Evolutionary conservation across 2,888 invertebrate species (phyloP), one percentile per base, ranked within the genome.

Genomic region (Synanthedon myopaeformis): DNA sequence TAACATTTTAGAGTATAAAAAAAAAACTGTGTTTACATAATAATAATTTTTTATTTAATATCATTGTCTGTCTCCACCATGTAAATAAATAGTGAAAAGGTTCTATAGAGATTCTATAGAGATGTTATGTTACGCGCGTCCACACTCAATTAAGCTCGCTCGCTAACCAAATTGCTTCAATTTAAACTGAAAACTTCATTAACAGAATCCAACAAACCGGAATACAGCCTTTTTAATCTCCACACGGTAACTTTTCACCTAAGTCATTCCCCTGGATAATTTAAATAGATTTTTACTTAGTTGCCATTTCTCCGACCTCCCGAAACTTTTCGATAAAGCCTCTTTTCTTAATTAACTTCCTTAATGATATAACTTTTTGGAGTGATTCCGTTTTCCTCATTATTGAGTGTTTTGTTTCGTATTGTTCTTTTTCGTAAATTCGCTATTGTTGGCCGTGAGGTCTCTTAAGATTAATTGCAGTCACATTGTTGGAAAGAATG

Each of bases 311-410:
- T 49, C 23, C 55, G 51, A 42, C 49, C 55, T 51, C 54, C 63
- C 51, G 58, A 60, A 74, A 74, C 64, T 76, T 74, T 63, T 64
- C 66, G 63, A 76, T 74, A 74, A 72, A 75, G 75, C 72, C 61
- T 69, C 66, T 69, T 67, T 69, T 63, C 67, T 69, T 72, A 72
- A 72, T 72, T 72, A 72, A 72, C 66, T 72, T 71, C 63, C 62
- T 68, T 72, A 72, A 73, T 62, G 64, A 66, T 60, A 59, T 60
- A 66, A 65, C 61, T 66, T 65, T 59, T 51, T 59, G 55, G 53
- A 28, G 50, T 58, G 58, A 58, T 62, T 60, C 57, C 54, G 51
- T 52, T 53, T 54, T 54, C 57, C 52, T 53, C 56, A 58, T 62
- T 61, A 58, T 61, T 59, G 58, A 61, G 59, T 63, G 61, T 58